Evolutionary conservation across 2,797 vertebrate species (phyloP).

Genomic region (Parotocinclus haroldoi): DNA sequence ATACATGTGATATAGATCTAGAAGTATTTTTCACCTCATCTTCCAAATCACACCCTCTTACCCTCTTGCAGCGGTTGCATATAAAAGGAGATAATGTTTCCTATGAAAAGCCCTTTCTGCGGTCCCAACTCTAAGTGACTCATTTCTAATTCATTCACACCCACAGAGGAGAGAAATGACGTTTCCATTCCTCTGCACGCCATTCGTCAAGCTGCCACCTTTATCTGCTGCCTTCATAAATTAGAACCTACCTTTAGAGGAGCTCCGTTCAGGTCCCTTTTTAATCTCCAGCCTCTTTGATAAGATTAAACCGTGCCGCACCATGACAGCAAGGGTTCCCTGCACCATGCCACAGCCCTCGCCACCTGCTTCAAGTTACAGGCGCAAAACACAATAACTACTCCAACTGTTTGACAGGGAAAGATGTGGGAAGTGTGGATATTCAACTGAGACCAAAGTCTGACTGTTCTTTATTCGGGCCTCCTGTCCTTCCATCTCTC

Average conservation of each 20-base stretch:
- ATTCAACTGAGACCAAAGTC: conserved; percentile 4
- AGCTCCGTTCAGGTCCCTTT: conserved; percentile 40
- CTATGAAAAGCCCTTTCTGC: not conserved
- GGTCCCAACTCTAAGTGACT: conserved; percentile 2
- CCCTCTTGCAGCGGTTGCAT: not conserved
- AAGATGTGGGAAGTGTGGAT: not conserved
- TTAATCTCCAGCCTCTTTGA: conserved; percentile 46
- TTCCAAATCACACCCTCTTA: not conserved
- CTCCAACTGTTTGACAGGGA: not conserved
- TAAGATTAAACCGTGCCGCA: conserved; percentile 47
- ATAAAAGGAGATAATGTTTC: conserved; percentile 17
- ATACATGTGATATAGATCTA: not conserved
- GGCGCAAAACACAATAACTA: conserved; percentile 4
- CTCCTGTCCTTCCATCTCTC: conserved; percentile 13
- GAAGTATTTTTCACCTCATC: not conserved
- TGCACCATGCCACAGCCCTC: conserved; percentile 31
- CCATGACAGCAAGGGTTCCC: conserved; percentile 33
- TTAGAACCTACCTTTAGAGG: conserved; percentile 37
- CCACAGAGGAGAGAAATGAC: conserved; percentile 28
- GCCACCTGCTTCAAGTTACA: conserved; percentile 47
- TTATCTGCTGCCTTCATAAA: conserved; percentile 42
- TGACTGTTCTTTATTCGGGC: conserved; percentile 22
- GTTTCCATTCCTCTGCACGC: conserved; percentile 37
- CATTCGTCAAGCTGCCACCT: conserved; percentile 52
- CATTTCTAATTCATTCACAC: conserved; percentile 18